phyloP scores from a whole-genome alignment of 1,140 invertebrate genomes.

The Ips nitidus region DNA sequence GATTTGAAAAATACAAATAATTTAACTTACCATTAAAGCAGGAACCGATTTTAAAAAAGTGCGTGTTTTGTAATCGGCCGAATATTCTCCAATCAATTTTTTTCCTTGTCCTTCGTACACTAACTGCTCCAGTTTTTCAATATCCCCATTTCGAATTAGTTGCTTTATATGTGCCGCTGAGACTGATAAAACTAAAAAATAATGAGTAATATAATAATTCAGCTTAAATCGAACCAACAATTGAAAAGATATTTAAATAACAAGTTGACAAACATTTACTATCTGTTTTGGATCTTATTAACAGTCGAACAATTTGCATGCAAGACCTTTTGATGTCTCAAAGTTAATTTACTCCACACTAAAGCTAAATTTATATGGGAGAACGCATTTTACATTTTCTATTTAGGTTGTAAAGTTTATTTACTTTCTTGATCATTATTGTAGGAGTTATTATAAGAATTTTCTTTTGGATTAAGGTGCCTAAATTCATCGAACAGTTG shows the following conservation, averaged over 20 bases:
- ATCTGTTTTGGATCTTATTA: not conserved
- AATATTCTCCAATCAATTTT: slow-evolving; percentile 67
- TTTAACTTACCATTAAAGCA: slow-evolving; percentile 61
- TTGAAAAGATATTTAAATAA: not conserved
- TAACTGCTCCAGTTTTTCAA: slow-evolving; percentile 74
- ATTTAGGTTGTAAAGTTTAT: too few relatives aligned
- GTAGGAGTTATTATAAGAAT: too few relatives aligned
- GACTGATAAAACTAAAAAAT: slow-evolving; percentile 54
- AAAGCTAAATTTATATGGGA: too few relatives aligned
- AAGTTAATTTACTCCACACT: not conserved
- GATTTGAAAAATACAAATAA: too few relatives aligned
- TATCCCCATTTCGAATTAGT: slow-evolving; percentile 70
- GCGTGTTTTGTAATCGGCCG: slow-evolving; percentile 64
- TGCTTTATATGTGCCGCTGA: slow-evolving; percentile 63
- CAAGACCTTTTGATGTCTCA: not conserved
- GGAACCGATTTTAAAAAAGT: slow-evolving; percentile 69
- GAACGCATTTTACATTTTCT: too few relatives aligned
- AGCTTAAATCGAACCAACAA: not conserved
- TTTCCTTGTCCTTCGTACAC: slow-evolving; percentile 78
- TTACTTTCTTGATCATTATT: too few relatives aligned
- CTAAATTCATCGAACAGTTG: too few relatives aligned
- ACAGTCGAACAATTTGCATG: slow-evolving; percentile 5
- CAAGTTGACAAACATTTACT: not conserved
- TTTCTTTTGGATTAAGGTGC: too few relatives aligned
- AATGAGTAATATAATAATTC: not conserved